These are phyloP conservation scores for Nothoprocta pentlandii DNA, from an alignment of 2,113 vertebrate genomes.

Conservation along the genomic window DNA sequence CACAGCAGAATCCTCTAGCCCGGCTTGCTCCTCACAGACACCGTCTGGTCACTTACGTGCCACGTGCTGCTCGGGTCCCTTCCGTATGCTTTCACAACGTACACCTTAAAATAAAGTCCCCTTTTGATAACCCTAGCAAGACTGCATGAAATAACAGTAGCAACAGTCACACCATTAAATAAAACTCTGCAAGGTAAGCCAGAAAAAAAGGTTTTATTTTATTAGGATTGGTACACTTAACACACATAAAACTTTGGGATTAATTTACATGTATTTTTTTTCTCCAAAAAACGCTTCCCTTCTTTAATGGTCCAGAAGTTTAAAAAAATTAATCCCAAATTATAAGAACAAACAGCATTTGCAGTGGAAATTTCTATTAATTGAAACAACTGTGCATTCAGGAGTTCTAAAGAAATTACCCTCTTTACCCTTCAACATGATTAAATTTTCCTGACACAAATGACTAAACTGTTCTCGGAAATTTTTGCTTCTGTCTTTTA, in stretches of 20 bases:
- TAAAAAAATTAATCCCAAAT: conserved; percentile 65
- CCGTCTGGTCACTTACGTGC: not conserved
- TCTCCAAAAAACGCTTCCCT: conserved; percentile 53
- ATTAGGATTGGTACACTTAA: conserved; percentile 76
- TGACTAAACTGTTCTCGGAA: conserved; percentile 56
- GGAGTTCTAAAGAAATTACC: conserved; percentile 35
- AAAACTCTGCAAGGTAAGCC: conserved; percentile 45
- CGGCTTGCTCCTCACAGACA: not conserved
- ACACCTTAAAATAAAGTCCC: not conserved
- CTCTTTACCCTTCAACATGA: conserved; percentile 32
- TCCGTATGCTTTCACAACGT: not conserved
- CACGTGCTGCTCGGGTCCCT: not conserved
- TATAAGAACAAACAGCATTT: conserved; percentile 51
- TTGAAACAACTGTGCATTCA: conserved; percentile 63
- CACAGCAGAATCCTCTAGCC: not conserved
- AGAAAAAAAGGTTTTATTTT: conserved; percentile 74
- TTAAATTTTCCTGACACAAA: conserved; percentile 31
- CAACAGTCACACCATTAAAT: not conserved
- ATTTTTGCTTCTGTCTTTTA: conserved; percentile 44
- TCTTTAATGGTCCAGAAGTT: conserved; percentile 64
- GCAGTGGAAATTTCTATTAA: conserved; percentile 59
- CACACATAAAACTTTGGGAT: conserved; percentile 68
- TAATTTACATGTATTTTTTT: conserved; percentile 66
- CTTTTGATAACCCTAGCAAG: not conserved
- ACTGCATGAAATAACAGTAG: not conserved